Conservation (phyloP, 2,888 invertebrate genomes). For the Lasioglossum vierecki region DNA sequence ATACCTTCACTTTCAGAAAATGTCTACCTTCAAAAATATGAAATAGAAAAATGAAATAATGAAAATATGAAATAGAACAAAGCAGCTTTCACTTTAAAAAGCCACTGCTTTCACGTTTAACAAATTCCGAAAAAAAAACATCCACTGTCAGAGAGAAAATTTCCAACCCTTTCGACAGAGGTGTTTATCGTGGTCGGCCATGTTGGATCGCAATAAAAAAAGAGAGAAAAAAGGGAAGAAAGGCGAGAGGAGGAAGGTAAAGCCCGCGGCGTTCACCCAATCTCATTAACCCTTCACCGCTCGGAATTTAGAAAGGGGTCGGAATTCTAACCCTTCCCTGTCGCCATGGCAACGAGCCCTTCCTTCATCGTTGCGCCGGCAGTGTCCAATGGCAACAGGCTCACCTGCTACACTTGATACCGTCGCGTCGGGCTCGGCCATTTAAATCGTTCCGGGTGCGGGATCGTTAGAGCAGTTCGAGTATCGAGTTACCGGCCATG, state of each 20-base stretch:
- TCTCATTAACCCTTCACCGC: conserved; percentile 76
- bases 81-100: no score
- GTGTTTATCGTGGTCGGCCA: background rate
- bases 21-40: no score
- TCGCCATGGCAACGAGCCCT: conserved; percentile 76
- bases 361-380: conserved; percentile 63
- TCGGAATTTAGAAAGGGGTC: conserved; percentile 72
- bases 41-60: no score
- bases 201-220: conserved; percentile 3
- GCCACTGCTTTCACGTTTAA: no score
- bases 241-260: background rate
- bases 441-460: conserved; percentile 18
- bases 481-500: background rate
- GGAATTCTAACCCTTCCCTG: conserved; percentile 75
- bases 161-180: background rate
- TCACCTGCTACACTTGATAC: conserved; percentile 67
- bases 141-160: background rate
- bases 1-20: no score
- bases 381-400: conserved; percentile 68
- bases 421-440: conserved; percentile 35
- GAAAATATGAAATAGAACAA: background rate
- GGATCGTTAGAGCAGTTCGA: conserved; percentile 5
- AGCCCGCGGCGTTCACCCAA: conserved; percentile 67
- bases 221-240: background rate
- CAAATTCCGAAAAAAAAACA: background rate